Conservation (phyloP, 2,113 vertebrate genomes). For the Sinocyclocheilus grahami region DNA sequence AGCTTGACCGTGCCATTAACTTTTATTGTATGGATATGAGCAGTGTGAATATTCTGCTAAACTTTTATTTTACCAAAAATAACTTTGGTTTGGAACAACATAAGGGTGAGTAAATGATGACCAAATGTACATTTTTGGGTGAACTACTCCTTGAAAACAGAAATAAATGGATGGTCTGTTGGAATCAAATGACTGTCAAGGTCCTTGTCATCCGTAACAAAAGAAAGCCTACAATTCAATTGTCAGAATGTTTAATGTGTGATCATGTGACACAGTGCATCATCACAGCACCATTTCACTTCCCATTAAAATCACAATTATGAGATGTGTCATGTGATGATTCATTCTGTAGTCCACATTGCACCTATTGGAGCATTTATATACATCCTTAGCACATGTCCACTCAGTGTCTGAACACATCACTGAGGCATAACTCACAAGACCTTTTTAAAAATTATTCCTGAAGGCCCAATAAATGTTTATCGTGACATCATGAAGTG, state of each 20-base stretch:
- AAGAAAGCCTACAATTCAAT: neutral
- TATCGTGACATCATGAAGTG: conserved; percentile 44
- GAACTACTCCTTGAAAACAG: neutral
- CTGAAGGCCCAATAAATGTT: conserved; percentile 39
- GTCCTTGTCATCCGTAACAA: neutral
- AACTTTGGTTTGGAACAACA: neutral
- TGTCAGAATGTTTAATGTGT: conserved; percentile 20
- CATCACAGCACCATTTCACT: conserved; percentile 24
- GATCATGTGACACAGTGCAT: neutral
- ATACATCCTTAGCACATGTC: conserved; percentile 12
- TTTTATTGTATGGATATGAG: neutral
- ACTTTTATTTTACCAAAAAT: neutral
- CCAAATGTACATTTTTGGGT: neutral
- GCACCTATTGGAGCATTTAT: conserved; percentile 10
- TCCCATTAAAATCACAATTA: conserved; percentile 38
- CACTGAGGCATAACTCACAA: conserved; percentile 46
- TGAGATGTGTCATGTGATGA: conserved; percentile 5
- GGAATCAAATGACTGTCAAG: neutral
- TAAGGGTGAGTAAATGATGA: neutral
- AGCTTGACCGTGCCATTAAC: neutral
- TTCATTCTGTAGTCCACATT: neutral
- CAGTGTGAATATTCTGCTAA: neutral
- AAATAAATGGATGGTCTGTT: neutral
- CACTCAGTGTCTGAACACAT: conserved; percentile 16
- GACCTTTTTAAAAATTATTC: conserved; percentile 39